Evolutionary conservation across 2,888 invertebrate species (phyloP), one percentile per base, ranked within the genome.

Genomic region (Gonocerus acuteangulatus): DNA sequence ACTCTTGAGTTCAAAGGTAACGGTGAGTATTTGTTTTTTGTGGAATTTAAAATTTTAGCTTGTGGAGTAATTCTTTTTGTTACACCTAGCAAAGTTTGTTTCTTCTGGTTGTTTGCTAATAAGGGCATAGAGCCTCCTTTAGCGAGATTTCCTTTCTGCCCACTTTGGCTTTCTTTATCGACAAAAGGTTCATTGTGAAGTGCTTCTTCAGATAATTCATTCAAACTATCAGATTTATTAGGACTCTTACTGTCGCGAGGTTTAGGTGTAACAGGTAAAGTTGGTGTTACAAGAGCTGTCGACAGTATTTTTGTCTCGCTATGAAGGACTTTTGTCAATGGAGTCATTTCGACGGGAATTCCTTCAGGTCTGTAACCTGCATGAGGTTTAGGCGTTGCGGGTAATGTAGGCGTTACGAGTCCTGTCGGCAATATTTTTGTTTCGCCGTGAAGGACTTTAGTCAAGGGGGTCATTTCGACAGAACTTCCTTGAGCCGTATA

Each of bases 381-480:
- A 13, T 22, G 11, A n/a, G 57, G 32, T 47, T 62, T 65, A 7
- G 62, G 62, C 11, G 6, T 11, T 9, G 11, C 7, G 11, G 18
- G 18, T n/a, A 16, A 44, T 3, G 22, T 9, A 13, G 48, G 48
- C 2, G 19, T 47, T 18, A 16, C 6, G 9, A 4, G 19, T 15
- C 16, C 36, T 15, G 60, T 57, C 3, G 52, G 23, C 11, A 42
- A 23, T 6, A 64, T 34, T 34, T 51, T 42, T 27, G 62, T 62
- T 49, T 62, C 57, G 48, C 51, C 51, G 13, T 34, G 23, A 19
- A 62, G 51, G 19, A 65, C 61, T 32, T 65, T 65, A 11, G 62
- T 61, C 15, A 65, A 34, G 21, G 64, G 64, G 0, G 64, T 65
- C 64, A 65, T 65, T 57, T 64, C 64, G 6, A 64, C 59, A 7